phyloP scores from a whole-genome alignment of 2,797 vertebrate genomes.

The Serranus cabrilla region DNA sequence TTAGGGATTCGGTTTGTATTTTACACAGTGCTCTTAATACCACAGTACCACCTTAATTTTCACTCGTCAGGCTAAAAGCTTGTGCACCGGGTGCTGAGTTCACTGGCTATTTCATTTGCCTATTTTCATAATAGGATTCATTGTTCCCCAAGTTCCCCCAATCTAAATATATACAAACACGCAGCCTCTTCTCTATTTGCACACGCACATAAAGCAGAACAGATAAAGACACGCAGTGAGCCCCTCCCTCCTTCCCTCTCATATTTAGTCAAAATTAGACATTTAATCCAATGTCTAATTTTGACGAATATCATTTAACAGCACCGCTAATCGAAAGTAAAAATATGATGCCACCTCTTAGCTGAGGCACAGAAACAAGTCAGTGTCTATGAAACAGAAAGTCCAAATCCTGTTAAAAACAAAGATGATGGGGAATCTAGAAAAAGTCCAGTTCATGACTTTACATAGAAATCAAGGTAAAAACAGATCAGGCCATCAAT shows the following conservation, averaged over 20 bases:
- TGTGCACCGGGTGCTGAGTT: neutral
- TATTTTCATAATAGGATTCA: neutral
- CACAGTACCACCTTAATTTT: neutral
- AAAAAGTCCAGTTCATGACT: neutral
- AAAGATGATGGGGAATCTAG: neutral
- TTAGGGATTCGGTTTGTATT: neutral
- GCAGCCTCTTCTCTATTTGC: neutral
- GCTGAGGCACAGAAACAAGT: neutral
- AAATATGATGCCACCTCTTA: neutral
- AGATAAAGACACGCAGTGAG: neutral
- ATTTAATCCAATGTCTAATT: neutral
- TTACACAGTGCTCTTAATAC: neutral
- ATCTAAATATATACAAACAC: neutral
- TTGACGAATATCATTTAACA: neutral
- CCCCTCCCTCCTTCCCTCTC: neutral
- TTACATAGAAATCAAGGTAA: neutral
- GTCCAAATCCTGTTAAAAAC: neutral
- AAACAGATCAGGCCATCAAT: neutral
- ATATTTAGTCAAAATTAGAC: too few species aligned
- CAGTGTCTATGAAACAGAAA: neutral
- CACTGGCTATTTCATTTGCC: conserved; percentile 3
- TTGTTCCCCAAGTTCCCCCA: neutral
- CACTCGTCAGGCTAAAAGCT: too few species aligned
- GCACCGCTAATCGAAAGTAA: neutral
- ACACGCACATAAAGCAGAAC: neutral